phyloP scores from a whole-genome alignment of 2,113 vertebrate genomes.

The Etheostoma cragini region DNA sequence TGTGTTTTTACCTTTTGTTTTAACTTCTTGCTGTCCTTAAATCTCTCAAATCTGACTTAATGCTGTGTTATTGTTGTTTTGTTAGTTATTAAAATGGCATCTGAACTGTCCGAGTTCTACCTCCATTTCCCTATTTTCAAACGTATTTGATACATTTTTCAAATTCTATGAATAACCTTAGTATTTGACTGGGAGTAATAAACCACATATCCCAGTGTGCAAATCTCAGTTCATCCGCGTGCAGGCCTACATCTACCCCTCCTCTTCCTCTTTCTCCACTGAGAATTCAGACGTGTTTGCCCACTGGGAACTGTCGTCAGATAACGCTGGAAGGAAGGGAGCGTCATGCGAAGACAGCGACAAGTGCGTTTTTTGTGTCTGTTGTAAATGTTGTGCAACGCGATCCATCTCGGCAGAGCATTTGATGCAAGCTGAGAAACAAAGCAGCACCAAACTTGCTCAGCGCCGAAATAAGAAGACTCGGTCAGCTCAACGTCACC shows the following conservation, averaged over 20 bases:
- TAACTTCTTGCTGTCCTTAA: slow-evolving; percentile 35
- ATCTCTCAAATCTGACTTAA: slow-evolving; percentile 38
- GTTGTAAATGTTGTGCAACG: slow-evolving; percentile 37
- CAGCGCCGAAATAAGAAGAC: slow-evolving; percentile 55
- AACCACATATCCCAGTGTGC: slow-evolving; percentile 73
- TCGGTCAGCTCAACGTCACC: slow-evolving; percentile 45
- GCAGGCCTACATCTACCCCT: slow-evolving; percentile 22
- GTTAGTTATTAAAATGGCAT: slow-evolving; percentile 79
- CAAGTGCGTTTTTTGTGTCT: background rate
- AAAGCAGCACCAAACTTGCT: slow-evolving; percentile 41
- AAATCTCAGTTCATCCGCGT: slow-evolving; percentile 57
- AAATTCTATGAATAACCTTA: background rate
- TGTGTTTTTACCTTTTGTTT: slow-evolving; percentile 22
- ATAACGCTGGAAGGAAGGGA: slow-evolving; percentile 68
- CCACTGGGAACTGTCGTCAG: slow-evolving; percentile 29
- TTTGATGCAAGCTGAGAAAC: slow-evolving; percentile 23
- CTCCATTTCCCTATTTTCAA: background rate
- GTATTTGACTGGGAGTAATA: slow-evolving; percentile 14
- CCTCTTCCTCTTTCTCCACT: slow-evolving; percentile 10
- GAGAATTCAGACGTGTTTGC: slow-evolving; percentile 28
- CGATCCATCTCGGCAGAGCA: slow-evolving; percentile 38
- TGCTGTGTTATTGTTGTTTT: slow-evolving; percentile 62
- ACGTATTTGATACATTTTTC: background rate
- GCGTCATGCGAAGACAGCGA: slow-evolving; percentile 36
- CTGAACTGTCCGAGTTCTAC: slow-evolving; percentile 25